Percentiles rank a stretch among this genome's conserved stretches.
Evolutionary conservation across 2,113 vertebrate species (phyloP).

Genomic region (Phoxinus phoxinus): DNA sequence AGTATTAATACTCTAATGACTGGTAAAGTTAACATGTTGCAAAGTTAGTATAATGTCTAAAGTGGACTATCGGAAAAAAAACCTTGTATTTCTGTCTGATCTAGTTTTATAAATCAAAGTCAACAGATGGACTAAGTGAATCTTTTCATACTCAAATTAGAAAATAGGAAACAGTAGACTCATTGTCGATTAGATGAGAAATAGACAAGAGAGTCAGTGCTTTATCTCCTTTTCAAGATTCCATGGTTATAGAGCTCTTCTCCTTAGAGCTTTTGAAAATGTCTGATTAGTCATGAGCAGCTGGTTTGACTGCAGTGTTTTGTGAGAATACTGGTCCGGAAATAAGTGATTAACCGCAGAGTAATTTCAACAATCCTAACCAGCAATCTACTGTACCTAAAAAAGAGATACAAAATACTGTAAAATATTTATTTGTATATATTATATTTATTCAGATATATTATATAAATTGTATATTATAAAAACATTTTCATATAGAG

Average conservation of each 20-base stretch:
- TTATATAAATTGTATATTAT: not conserved
- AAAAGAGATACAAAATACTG: not conserved
- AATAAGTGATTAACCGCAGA: constrained; percentile 2
- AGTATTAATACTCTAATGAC: no score
- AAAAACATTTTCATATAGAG: not conserved
- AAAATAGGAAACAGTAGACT: not conserved
- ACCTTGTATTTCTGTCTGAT: not conserved
- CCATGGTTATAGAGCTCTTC: constrained; percentile 13
- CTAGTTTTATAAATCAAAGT: not conserved
- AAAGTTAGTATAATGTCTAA: no score
- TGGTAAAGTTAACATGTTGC: no score
- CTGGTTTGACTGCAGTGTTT: constrained; percentile 55
- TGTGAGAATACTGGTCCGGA: constrained; percentile 26
- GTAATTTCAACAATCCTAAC: not conserved
- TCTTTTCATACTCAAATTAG: not conserved
- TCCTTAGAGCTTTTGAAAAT: constrained; percentile 61
- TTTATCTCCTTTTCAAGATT: constrained; percentile 55
- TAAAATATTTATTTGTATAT: no score
- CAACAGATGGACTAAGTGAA: not conserved
- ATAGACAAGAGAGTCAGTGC: not conserved
- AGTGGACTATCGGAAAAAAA: no score
- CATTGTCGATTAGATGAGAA: not conserved
- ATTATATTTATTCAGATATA: not conserved
- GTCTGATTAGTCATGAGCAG: constrained; percentile 68
- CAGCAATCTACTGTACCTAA: not conserved